Conservation (phyloP, 2,888 invertebrate genomes). For the Sarcophaga variegata region DNA sequence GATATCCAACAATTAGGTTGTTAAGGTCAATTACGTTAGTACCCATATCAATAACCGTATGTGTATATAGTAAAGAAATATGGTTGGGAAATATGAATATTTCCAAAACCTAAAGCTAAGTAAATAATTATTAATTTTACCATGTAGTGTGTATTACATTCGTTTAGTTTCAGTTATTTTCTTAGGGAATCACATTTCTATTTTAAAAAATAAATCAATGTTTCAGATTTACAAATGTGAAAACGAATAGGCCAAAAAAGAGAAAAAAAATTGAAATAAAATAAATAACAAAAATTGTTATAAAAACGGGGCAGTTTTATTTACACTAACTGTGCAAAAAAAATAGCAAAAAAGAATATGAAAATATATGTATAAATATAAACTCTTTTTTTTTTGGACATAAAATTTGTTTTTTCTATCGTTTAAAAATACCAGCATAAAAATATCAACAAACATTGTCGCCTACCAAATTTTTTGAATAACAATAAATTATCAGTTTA, state of each 20-base stretch:
- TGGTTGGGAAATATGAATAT: too few relatives aligned
- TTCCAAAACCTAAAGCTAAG: too few relatives aligned
- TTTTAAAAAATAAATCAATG: constrained; percentile 62
- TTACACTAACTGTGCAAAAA: constrained; percentile 20
- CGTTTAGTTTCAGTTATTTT: not conserved
- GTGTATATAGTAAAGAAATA: too few relatives aligned
- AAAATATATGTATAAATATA: constrained; percentile 44
- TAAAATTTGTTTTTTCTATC: constrained; percentile 21
- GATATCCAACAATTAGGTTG: too few relatives aligned
- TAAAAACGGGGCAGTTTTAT: constrained; percentile 34
- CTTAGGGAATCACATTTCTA: not conserved
- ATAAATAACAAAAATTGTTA: too few relatives aligned
- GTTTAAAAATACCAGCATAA: constrained; percentile 36
- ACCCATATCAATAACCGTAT: too few relatives aligned
- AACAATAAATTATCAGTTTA: constrained; percentile 69
- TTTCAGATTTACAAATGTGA: constrained; percentile 59
- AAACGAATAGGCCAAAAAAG: constrained; percentile 14
- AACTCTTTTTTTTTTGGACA: constrained; percentile 3
- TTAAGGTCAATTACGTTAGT: too few relatives aligned
- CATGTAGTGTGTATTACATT: not conserved
- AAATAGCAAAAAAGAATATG: not conserved
- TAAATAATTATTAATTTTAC: too few relatives aligned
- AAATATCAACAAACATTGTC: constrained; percentile 40
- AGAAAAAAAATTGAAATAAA: too few relatives aligned
- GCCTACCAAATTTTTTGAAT: constrained; percentile 62